Evolutionary conservation across 2,797 vertebrate genomes (phyloP), one percentile per base, ranked within the genome.

Genomic region (Chelonia mydas): DNA sequence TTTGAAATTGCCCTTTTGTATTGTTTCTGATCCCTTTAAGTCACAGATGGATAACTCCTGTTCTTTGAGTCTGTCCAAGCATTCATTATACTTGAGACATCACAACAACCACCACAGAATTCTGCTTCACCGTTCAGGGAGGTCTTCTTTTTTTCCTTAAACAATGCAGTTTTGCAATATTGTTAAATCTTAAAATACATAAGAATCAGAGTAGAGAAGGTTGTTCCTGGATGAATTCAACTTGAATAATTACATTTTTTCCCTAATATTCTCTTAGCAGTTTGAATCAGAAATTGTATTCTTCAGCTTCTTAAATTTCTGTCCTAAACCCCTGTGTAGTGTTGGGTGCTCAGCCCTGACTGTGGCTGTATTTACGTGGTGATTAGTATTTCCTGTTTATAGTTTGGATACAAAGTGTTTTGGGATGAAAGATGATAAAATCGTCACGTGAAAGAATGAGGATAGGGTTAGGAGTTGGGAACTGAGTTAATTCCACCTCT

Each of bases 1-100:
- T 59, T 28, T 94, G 90, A 94, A 88, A 93, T 90, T 77, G 51
- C 77, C 96, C 96, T 93, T 95, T 95, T 86, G 95, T 96, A 95
- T 93, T 93, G 96, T 94, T 93, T 97, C 83, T 94, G 91, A 93
- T 97, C 94, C 95, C 90, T 96, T 97, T 97, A 96, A 97, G 95
- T 96, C 96, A 97, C 94, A 96, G 90, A 95, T 96, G 96, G 95
- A 97, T 96, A 89, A 59, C 90, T 95, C 0, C 90, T 94, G 90
- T 93, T 96, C 90, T 49, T 77, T 93, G 72, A 88, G 83, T 90
- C 84, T 50, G 94, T 93, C 89, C 77, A 81, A 94, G 90, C 86
- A 31, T 96, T 97, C 94, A 84, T 93, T 96, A 96, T 88, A 54
- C 54, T 16, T 85, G 94, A 96, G n/a, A 90, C 83, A 93, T 41